Conservation (phyloP, 2,113 vertebrate species). For the Leuciscus idus region DNA sequence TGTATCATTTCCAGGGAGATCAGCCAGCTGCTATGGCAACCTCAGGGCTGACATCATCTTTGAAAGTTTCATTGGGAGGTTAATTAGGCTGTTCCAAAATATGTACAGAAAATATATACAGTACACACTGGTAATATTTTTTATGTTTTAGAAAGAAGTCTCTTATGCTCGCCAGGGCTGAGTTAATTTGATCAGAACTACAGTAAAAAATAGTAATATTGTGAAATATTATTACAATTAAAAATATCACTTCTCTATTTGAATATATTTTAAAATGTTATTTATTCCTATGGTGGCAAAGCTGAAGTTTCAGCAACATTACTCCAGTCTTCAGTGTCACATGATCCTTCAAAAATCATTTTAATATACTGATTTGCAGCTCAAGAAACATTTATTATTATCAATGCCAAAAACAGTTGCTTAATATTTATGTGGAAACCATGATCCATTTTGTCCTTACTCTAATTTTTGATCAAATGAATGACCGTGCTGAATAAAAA, state of each 20-base stretch:
- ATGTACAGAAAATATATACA: background rate
- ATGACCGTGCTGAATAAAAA: background rate
- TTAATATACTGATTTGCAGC: background rate
- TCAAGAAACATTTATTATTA: background rate
- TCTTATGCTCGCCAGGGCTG: background rate
- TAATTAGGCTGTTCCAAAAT: conserved; percentile 38
- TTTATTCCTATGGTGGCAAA: background rate
- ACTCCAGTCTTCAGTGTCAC: no score
- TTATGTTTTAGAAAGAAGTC: background rate
- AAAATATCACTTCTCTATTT: background rate
- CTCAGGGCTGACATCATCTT: conserved; percentile 29
- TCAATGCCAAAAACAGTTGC: no score
- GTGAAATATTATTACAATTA: background rate
- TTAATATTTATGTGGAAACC: background rate
- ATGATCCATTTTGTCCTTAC: background rate
- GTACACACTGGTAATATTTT: background rate
- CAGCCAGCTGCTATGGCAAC: conserved; percentile 51
- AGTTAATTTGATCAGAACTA: background rate
- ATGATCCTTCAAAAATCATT: no score
- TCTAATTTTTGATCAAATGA: background rate
- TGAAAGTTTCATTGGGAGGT: conserved; percentile 39
- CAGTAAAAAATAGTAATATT: background rate
- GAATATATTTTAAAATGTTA: background rate
- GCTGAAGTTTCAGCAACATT: no score
- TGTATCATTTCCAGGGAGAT: conserved; percentile 64